Percentiles rank a stretch among this genome's conserved stretches.
Conservation (phyloP, 2,113 vertebrate species). For the Tretioscincus oriximinensis region DNA sequence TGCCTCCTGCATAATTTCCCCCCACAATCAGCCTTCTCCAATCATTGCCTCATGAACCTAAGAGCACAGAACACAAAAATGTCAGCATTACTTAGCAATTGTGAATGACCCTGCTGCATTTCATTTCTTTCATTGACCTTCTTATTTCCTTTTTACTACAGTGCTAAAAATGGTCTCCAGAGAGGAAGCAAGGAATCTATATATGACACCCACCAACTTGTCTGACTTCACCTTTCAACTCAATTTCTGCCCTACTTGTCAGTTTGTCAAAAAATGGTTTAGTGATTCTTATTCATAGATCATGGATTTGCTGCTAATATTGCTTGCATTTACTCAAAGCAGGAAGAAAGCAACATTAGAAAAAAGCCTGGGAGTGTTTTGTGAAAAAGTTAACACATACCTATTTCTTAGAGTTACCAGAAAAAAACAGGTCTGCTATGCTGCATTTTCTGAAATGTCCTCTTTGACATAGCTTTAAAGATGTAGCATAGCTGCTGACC, state of each 20-base stretch:
- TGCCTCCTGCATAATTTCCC: neutral
- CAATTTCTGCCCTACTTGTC: constrained; percentile 44
- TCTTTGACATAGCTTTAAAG: too few species aligned
- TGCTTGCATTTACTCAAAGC: constrained; percentile 46
- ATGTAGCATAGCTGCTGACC: too few species aligned
- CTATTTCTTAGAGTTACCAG: too few species aligned
- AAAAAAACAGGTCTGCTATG: too few species aligned
- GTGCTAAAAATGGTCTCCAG: constrained; percentile 25
- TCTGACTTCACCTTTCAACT: constrained; percentile 47
- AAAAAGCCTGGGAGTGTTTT: neutral
- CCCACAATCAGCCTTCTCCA: constrained; percentile 31
- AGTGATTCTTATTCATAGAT: constrained; percentile 30
- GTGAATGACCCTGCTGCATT: neutral
- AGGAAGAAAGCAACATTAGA: constrained; percentile 27
- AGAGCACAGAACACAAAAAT: constrained; percentile 41
- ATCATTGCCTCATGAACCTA: constrained; percentile 16
- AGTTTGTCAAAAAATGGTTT: constrained; percentile 32
- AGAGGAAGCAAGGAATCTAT: constrained; percentile 38
- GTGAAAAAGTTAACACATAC: too few species aligned
- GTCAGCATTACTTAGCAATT: constrained; percentile 2
- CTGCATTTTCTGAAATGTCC: too few species aligned
- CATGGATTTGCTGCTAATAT: constrained; percentile 29
- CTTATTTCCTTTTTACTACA: neutral
- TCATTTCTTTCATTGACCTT: constrained; percentile 25
- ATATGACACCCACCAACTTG: constrained; percentile 37